A percentile compares a stretch with the other conserved stretches of the same genome.
Conservation (phyloP, 2,113 vertebrate species). For the Silurus asotus region DNA sequence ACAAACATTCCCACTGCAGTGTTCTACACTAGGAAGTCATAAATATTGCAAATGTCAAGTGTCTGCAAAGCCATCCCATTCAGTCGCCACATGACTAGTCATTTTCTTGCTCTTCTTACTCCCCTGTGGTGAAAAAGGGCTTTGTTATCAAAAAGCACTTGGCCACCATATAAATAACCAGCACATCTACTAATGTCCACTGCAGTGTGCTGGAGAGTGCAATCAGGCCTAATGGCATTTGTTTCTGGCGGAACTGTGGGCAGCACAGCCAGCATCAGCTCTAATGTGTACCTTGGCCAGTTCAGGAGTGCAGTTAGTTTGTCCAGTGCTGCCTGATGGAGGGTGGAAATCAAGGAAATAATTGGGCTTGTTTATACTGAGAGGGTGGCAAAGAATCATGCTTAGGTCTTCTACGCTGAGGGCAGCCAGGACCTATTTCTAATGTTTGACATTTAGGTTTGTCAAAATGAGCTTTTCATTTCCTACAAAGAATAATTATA, state of each 20-base stretch:
- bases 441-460: conserved; percentile 30
- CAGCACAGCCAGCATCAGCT: conserved; percentile 71
- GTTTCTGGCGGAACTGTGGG: conserved; percentile 63
- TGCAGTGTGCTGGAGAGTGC: conserved; percentile 71
- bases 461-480: conserved; percentile 10
- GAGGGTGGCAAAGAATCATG: conserved; percentile 68
- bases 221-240: conserved; percentile 77
- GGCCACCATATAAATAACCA: conserved; percentile 76
- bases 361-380: conserved; percentile 74
- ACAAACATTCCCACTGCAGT: conserved; percentile 11
- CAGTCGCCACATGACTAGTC: conserved; percentile 46
- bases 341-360: conserved; percentile 73
- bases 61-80: conserved; percentile 39
- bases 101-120: conserved; percentile 49
- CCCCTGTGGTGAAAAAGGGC: conserved; percentile 45
- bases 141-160: conserved; percentile 68
- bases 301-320: conserved; percentile 74
- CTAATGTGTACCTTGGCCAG: conserved; percentile 76
- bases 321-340: conserved; percentile 75
- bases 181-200: conserved; percentile 71
- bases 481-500: conserved; percentile 5
- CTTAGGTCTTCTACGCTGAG: conserved; percentile 24
- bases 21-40: conserved; percentile 5
- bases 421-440: conserved; percentile 19
- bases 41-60: conserved; percentile 47